A percentile compares a stretch with the other conserved stretches of the same genome.
phyloP scores from a whole-genome alignment of 1,140 invertebrate species.

The Papilio dardanus region DNA sequence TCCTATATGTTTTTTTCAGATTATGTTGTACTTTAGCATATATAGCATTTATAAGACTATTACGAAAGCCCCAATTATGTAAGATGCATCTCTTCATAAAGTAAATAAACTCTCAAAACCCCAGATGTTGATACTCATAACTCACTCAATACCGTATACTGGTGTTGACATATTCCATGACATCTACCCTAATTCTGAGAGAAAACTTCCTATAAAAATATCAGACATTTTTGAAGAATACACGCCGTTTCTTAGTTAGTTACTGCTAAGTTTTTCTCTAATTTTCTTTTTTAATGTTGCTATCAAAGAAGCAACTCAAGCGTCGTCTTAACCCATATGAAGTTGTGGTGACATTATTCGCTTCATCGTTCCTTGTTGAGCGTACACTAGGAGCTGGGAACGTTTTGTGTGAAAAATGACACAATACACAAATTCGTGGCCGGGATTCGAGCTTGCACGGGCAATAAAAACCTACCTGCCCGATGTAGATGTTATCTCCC shows the following conservation, averaged over 20 bases:
- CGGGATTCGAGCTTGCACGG: constrained; percentile 44
- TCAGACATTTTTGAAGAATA: no score
- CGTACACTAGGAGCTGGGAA: constrained; percentile 9
- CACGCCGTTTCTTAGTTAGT: neutral
- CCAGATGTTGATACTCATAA: constrained; percentile 12
- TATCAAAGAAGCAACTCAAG: neutral
- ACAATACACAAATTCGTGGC: constrained; percentile 42
- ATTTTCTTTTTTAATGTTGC: neutral
- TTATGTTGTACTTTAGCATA: no score
- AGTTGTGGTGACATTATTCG: neutral
- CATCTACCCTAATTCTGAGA: neutral
- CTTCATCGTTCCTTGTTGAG: neutral
- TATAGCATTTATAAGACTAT: neutral
- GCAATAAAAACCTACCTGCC: constrained; percentile 77
- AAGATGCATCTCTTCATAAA: neutral
- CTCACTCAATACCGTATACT: neutral
- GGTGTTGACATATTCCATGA: neutral
- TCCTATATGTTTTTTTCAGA: no score
- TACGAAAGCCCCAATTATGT: neutral
- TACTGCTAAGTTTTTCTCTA: neutral
- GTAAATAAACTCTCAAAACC: neutral
- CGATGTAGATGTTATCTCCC: constrained; percentile 73
- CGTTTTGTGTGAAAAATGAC: constrained; percentile 52
- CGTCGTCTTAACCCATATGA: neutral
- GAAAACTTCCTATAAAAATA: no score